These are phyloP conservation scores for Paralichthys olivaceus DNA, from an alignment of 2,113 vertebrate genomes.

Conservation along the genomic window DNA sequence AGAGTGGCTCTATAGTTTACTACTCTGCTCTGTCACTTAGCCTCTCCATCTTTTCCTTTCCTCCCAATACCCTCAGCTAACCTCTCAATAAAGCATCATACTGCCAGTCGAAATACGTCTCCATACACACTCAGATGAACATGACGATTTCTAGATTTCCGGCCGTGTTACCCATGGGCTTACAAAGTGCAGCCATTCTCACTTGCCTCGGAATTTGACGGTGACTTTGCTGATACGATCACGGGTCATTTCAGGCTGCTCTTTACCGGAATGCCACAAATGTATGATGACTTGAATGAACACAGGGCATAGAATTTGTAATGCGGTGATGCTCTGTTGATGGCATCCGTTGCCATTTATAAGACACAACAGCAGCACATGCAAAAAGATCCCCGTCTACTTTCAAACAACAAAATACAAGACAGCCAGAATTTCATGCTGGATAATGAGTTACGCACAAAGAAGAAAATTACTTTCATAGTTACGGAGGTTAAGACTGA, in stretches of 20 bases:
- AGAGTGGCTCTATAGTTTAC: conserved; percentile 51
- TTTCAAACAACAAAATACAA: conserved; percentile 13
- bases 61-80: conserved; percentile 26
- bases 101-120: conserved; percentile 33
- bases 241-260: conserved; percentile 31
- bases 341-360: conserved; percentile 1
- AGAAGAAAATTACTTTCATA: not conserved
- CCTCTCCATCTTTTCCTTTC: conserved; percentile 42
- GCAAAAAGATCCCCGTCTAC: not conserved
- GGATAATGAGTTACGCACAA: not conserved
- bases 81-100: conserved; percentile 53
- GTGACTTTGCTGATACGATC: conserved; percentile 15
- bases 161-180: conserved; percentile 19
- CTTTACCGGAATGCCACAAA: conserved; percentile 17
- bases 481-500: not conserved
- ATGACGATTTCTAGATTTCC: conserved; percentile 7
- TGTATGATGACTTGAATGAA: conserved; percentile 40
- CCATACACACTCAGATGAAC: conserved; percentile 15
- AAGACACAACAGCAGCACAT: not conserved
- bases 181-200: conserved; percentile 49
- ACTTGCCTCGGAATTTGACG: conserved; percentile 26
- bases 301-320: conserved; percentile 31
- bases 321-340: conserved; percentile 20
- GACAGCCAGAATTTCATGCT: not conserved
- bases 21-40: conserved; percentile 57